Conservation (phyloP, 2,888 invertebrate genomes). For the Oconnorella tubifera region DNA sequence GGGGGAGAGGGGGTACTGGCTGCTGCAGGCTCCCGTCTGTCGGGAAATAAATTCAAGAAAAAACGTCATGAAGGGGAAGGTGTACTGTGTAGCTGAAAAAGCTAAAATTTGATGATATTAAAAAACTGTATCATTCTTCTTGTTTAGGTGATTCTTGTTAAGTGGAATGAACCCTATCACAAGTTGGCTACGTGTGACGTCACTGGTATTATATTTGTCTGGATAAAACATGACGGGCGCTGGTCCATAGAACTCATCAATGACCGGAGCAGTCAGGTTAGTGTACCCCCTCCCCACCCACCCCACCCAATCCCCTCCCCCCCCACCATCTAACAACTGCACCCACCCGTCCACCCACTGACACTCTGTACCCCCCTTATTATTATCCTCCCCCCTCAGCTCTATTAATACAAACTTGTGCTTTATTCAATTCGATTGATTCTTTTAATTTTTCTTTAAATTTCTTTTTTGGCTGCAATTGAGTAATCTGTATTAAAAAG, state of each 20-base stretch:
- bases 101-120: too few relatives aligned
- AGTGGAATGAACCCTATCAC: conserved; percentile 98
- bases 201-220: conserved; percentile 96
- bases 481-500: too few relatives aligned
- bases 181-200: conserved; percentile 96
- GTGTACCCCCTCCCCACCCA: not conserved
- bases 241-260: conserved; percentile 99
- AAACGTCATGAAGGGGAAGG: not conserved
- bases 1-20: too few relatives aligned
- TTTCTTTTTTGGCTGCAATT: too few relatives aligned
- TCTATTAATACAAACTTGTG: too few relatives aligned
- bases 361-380: not conserved
- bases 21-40: too few relatives aligned
- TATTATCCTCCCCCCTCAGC: not conserved
- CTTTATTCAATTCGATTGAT: too few relatives aligned
- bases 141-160: conserved; percentile 66
- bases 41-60: not conserved
- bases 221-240: conserved; percentile 95
- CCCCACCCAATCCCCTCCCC: not conserved
- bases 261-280: conserved; percentile 82
- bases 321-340: not conserved
- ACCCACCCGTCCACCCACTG: not conserved
- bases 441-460: too few relatives aligned
- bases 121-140: too few relatives aligned
- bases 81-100: too few relatives aligned